Base-by-base conservation (phyloP, 2,797 vertebrate genomes). In the Smutsia gigantea region DNA sequence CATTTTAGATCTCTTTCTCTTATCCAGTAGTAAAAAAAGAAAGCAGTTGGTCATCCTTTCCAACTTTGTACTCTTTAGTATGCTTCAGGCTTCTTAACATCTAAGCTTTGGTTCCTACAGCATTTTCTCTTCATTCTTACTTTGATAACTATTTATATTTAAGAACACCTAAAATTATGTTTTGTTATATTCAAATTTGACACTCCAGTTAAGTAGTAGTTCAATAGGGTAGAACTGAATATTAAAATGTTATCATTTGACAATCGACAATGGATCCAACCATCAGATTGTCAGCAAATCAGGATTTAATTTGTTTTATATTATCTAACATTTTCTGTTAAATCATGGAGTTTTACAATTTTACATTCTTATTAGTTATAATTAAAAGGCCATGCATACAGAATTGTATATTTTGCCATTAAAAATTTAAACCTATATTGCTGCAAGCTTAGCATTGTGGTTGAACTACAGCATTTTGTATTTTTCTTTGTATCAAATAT, bases 401-500 rank as follows among this genome's bases (percentile, higher is more conserved):
- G 81, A 85, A 39, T 96, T 86, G 3, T 89, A 42, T 97, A 87
- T 85, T 96, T 97, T 77, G 18, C 29, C 94, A n/a, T 75, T 94
- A 97, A 85, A 94, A 88, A 6, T 17, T 94, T 96, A 66, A 95
- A 96, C 63, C 63, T 95, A 77, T n/a, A 55, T 90, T 96, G 87
- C 92, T 97, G 95, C 82, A 96, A 96, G 81, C 88, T 98, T 96
- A 87, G 85, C 72, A 21, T 95, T 95, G 77, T 91, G 75, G 95
- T 96, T 90, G 96, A 98, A 77, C 87, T 88, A 97, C 95, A 94
- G 96, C 64, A 25, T 97, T 96, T 90, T 96, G 39, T 93, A 27
- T 96, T 83, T 97, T 92, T 96, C 92, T 97, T 96, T 96, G 86
- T 97, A 90, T 94, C 95, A 95, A 96, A 42, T 97, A 72, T 98